Evolutionary conservation across 23 tunicate species (phyloP).

Genomic region (Clavelina lepadiformis): DNA sequence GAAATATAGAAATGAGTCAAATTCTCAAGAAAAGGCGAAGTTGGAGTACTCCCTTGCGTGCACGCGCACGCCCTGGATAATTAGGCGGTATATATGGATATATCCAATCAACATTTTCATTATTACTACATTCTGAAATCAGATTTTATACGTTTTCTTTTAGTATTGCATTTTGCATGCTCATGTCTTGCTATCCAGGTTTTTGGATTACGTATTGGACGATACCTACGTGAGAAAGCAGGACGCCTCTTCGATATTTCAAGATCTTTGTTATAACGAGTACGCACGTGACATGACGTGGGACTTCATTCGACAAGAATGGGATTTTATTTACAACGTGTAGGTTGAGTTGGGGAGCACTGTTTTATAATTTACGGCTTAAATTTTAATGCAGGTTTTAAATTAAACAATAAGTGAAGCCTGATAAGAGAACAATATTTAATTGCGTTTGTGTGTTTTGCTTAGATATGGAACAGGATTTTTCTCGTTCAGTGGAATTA

Average conservation of each 20-base stretch:
- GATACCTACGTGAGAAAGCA: constrained; percentile 21
- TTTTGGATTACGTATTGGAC: constrained; percentile 14
- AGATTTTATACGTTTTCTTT: no score
- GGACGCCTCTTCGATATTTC: constrained; percentile 33
- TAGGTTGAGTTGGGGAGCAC: no score
- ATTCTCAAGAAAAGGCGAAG: constrained; percentile 52
- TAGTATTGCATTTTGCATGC: no score
- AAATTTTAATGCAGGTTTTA: no score
- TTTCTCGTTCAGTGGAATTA: constrained; percentile 47
- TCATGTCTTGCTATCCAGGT: no score
- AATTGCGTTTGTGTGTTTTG: no score
- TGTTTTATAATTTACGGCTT: no score
- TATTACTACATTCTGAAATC: no score
- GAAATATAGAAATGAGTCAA: constrained; percentile 24
- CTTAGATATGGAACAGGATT: constrained; percentile 36
- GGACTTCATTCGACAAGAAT: constrained; percentile 33
- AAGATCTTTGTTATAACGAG: constrained; percentile 49
- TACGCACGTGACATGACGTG: constrained; percentile 67
- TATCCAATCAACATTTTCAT: no score
- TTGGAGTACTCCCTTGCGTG: constrained; percentile 34
- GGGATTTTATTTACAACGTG: constrained; percentile 54
- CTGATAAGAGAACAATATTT: no score
- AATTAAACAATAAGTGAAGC: no score
- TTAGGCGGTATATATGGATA: constrained; percentile 53
- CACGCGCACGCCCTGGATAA: constrained; percentile 42